Evolutionary conservation across 2,888 invertebrate genomes (phyloP), one percentile per base, ranked within the genome.

Genomic region (Scelioninae gen. 1): DNA sequence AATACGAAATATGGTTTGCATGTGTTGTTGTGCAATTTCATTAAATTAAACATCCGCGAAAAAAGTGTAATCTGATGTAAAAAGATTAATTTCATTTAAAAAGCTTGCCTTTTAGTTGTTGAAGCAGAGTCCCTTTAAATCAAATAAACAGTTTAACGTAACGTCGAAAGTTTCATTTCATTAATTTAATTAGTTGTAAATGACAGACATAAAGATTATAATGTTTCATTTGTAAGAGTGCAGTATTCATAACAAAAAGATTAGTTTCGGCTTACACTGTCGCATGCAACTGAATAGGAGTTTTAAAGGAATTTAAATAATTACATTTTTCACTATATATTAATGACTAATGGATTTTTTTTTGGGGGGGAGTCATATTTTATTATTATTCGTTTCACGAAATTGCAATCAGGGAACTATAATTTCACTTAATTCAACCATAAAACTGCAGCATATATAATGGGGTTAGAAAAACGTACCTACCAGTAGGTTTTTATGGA

Each of bases 181-280:
- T 56, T 56, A 56, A 56, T 15, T 56, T 45, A 62, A 29, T 62
- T 62, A 45, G 10, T 38, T 62, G 13, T 31, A 45, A 45, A 62
- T 62, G 31, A 13, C 43, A 15, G 31, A 31, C 60, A 45, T 43
- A 45, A 45, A 31, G 29, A 62, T 62, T 45, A 45, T 31, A 62
- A 47, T 13, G 15, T 31, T 45, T 45, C 45, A 45, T 45, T 62
- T 62, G 31, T 31, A 38, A 62, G 23, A 31, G 29, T 31, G 8
- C 31, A 62, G 16, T 43, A 23, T 62, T 62, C 29, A 45, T 43
- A 29, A 45, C 40, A 29, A 62, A 45, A 43, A 45, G 45, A 43
- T 31, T 45, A 45, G 29, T 45, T 29, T n/a, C 13, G 15, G 13
- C 16, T 56, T 9, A 38, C 13, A 43, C 23, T 43, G 11, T 10